phyloP scores from a whole-genome alignment of 2,888 invertebrate genomes.

The Sinodicranocentrus sp. region DNA sequence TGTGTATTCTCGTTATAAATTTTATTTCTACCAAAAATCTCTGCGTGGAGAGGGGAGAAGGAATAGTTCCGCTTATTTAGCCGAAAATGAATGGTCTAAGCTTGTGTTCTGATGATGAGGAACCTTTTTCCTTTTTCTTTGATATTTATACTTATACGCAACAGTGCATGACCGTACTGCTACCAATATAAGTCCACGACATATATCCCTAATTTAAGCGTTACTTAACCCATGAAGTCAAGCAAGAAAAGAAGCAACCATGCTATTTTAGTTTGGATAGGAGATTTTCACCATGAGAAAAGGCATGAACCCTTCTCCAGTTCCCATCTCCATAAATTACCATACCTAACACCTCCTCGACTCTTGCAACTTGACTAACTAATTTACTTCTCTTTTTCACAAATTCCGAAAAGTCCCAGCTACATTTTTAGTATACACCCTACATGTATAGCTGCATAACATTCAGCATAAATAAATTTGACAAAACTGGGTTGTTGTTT shows the following conservation, averaged over 20 bases:
- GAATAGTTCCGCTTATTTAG: slow-evolving; percentile 61
- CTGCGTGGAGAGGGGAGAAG: slow-evolving; percentile 22
- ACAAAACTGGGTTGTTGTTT: too few relatives aligned
- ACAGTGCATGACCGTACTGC: slow-evolving; percentile 12
- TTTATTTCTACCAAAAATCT: slow-evolving; percentile 9
- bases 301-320: slow-evolving; percentile 58
- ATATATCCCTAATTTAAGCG: not conserved
- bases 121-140: slow-evolving; percentile 16
- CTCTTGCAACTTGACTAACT: slow-evolving; percentile 39
- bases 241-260: slow-evolving; percentile 40
- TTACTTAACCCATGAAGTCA: slow-evolving; percentile 49
- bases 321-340: slow-evolving; percentile 76
- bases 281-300: slow-evolving; percentile 61
- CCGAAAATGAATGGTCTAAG: slow-evolving; percentile 18
- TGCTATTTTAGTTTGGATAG: slow-evolving; percentile 23
- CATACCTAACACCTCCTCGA: slow-evolving; percentile 74
- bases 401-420: not conserved
- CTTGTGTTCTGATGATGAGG: slow-evolving; percentile 25
- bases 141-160: slow-evolving; percentile 14
- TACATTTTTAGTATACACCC: too few relatives aligned
- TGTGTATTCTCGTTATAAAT: slow-evolving; percentile 14
- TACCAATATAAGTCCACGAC: not conserved
- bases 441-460: too few relatives aligned
- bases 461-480: too few relatives aligned
- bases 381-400: slow-evolving; percentile 23